phyloP scores from a whole-genome alignment of 2,113 vertebrate species.

The Callospermophilus lateralis region DNA sequence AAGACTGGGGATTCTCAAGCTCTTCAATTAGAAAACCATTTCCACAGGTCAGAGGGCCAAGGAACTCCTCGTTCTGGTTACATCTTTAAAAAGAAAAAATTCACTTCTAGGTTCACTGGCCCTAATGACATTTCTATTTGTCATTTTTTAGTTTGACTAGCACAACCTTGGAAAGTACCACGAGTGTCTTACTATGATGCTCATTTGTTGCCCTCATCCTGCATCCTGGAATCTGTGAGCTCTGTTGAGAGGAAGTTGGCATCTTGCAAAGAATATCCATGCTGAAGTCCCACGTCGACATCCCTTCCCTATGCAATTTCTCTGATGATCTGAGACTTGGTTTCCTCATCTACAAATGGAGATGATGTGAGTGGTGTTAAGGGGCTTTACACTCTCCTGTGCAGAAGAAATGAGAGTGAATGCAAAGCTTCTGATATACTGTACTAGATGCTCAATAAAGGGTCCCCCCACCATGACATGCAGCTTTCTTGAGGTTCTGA shows the following conservation, averaged over 20 bases:
- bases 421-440: rapidly evolving
- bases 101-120: background rate
- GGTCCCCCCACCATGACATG: background rate
- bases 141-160: background rate
- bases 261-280: background rate
- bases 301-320: background rate
- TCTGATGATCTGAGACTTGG: background rate
- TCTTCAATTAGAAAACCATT: background rate
- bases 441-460: background rate
- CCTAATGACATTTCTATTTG: background rate
- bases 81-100: conserved; percentile 25
- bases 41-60: background rate
- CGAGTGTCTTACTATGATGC: rapidly evolving
- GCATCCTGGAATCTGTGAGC: background rate
- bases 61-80: background rate
- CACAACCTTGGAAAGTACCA: background rate
- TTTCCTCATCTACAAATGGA: background rate
- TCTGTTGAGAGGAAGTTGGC: background rate
- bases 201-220: background rate
- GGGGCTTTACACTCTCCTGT: background rate
- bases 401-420: background rate
- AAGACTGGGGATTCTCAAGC: background rate
- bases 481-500: too few relatives aligned
- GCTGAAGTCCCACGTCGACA: background rate
- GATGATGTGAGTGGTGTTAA: too few relatives aligned